phyloP scores from a whole-genome alignment of 2,797 vertebrate species.

The Mus caroli region DNA sequence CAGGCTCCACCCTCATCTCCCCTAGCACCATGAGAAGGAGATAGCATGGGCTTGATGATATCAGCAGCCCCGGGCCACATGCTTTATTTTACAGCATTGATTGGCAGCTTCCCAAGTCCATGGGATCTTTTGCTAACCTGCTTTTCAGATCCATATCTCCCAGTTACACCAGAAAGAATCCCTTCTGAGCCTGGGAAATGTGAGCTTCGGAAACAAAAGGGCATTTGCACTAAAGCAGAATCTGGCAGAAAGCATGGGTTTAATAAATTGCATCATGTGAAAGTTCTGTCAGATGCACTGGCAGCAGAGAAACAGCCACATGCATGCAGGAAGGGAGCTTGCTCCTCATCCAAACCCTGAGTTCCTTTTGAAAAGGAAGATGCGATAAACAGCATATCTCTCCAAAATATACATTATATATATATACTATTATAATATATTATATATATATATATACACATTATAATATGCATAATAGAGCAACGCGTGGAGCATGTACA shows the following conservation, averaged over 20 bases:
- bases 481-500: not conserved
- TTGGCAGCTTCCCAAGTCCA: slow-evolving; percentile 17
- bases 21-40: not conserved
- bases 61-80: not conserved
- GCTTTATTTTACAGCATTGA: slow-evolving; percentile 24
- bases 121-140: not conserved
- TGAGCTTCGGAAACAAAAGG: slow-evolving; percentile 68
- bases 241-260: slow-evolving; percentile 69
- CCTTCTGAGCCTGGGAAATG: slow-evolving; percentile 7
- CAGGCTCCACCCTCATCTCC: not conserved
- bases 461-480: too few species aligned
- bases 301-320: not conserved
- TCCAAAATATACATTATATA: not conserved
- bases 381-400: not conserved
- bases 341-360: slow-evolving; percentile 8
- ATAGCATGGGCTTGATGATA: not conserved
- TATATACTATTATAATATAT: too few species aligned
- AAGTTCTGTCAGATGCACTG: slow-evolving; percentile 31
- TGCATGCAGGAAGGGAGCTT: rapidly evolving
- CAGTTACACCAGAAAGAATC: not conserved
- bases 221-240: slow-evolving; percentile 61
- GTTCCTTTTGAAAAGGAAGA: slow-evolving; percentile 47
- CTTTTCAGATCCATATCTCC: slow-evolving; percentile 54
- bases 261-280: slow-evolving; percentile 62
- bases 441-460: too few species aligned